phyloP scores from a whole-genome alignment of 1,140 invertebrate genomes.

The Drosophila equinoxialis region DNA sequence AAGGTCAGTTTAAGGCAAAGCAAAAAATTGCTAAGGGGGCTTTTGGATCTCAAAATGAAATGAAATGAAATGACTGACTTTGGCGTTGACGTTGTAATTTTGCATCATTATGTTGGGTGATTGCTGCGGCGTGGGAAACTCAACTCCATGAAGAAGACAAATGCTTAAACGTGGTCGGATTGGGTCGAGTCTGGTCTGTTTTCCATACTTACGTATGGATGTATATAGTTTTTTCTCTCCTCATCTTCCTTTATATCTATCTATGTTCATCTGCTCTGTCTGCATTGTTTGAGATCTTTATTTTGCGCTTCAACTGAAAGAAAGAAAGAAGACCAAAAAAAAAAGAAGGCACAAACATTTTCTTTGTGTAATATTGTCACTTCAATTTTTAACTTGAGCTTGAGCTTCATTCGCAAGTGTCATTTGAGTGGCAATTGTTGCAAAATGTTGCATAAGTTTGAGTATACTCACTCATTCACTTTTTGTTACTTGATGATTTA shows the following conservation, averaged over 20 bases:
- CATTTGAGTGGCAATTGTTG: conserved; percentile 9
- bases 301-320: conserved; percentile 10
- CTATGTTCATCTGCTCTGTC: not conserved
- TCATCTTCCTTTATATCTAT: not conserved
- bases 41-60: not conserved
- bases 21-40: conserved; percentile 23
- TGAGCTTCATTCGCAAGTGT: conserved; percentile 3
- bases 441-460: conserved; percentile 8
- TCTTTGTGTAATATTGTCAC: conserved; percentile 38
- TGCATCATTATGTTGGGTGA: conserved; percentile 51
- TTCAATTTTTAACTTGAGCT: conserved; percentile 17
- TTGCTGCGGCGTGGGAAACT: conserved; percentile 48
- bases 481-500: not conserved
- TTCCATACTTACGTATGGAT: too few relatives aligned
- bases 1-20: conserved; percentile 58
- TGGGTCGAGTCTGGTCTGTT: not conserved
- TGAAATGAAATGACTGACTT: conserved; percentile 1
- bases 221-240: not conserved
- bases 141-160: conserved; percentile 11
- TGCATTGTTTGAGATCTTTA: conserved; percentile 52
- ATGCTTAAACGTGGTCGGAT: conserved; percentile 30
- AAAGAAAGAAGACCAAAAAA: not conserved
- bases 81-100: conserved; percentile 71
- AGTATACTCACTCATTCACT: not conserved
- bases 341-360: not conserved